Evolutionary conservation across 1,140 invertebrate genomes (phyloP).

Genomic region (Subanguina moxae): DNA sequence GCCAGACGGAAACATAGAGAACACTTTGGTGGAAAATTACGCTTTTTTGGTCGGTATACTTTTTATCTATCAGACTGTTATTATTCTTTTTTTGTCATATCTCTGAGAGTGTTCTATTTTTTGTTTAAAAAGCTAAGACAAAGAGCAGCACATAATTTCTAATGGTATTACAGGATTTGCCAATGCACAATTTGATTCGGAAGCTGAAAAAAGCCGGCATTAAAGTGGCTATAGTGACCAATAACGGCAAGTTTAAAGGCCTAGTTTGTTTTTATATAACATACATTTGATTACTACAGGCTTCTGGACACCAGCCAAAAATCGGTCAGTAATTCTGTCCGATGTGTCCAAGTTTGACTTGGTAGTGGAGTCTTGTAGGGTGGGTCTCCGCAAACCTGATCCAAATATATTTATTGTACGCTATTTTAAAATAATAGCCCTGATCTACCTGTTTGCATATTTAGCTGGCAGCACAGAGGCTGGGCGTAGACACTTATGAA

Average conservation of each 20-base stretch:
- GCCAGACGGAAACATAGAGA: neutral
- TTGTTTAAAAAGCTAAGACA: too few species aligned
- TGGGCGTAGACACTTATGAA: neutral
- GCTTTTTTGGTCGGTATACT: neutral
- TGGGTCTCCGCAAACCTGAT: neutral
- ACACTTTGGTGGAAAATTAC: neutral
- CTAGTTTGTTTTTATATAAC: too few species aligned
- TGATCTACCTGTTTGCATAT: too few species aligned
- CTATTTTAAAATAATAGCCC: neutral
- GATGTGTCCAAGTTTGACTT: conserved; percentile 1
- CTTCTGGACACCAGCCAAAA: neutral
- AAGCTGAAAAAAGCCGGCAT: conserved; percentile 1
- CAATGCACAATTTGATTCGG: conserved; percentile 8
- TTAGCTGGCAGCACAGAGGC: neutral
- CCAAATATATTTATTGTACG: neutral
- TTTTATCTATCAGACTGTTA: neutral
- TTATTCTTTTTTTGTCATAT: neutral
- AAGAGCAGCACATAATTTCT: neutral
- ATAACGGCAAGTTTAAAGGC: neutral
- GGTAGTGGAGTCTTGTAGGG: neutral
- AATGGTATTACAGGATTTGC: neutral
- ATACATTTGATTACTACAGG: too few species aligned
- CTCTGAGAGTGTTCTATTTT: too few species aligned
- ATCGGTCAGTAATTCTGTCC: neutral
- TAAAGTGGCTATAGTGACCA: conserved; percentile 25